These are phyloP conservation scores for Camponotus floridanus DNA, from an alignment of 1,140 invertebrate genomes.

Conservation along the genomic window DNA sequence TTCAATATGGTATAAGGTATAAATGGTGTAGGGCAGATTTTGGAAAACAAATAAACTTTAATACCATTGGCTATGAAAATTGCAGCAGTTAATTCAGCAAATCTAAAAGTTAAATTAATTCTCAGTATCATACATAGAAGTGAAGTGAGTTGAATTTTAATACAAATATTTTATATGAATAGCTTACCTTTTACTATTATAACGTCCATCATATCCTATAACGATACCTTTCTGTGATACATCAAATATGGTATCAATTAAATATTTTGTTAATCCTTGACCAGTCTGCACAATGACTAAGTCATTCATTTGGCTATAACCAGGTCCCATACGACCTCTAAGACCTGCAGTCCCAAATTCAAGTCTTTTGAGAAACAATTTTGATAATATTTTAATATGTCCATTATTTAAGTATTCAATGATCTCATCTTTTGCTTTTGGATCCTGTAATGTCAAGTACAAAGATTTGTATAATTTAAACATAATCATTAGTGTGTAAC, in stretches of 20 bases:
- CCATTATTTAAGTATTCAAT: slow-evolving; percentile 84
- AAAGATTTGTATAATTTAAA: slow-evolving; percentile 37
- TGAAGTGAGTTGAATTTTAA: background rate
- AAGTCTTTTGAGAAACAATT: slow-evolving; percentile 89
- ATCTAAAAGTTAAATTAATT: slow-evolving; percentile 88
- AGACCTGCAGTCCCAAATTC: slow-evolving; percentile 97
- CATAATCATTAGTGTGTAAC: slow-evolving; percentile 65
- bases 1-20: slow-evolving; percentile 93
- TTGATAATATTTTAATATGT: slow-evolving; percentile 86
- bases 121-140: background rate
- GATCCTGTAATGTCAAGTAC: slow-evolving; percentile 83
- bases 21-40: slow-evolving; percentile 96
- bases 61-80: slow-evolving; percentile 93
- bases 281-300: slow-evolving; percentile 98
- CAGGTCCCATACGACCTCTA: slow-evolving; percentile 96
- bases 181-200: slow-evolving; percentile 95
- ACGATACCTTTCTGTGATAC: slow-evolving; percentile 91
- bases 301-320: slow-evolving; percentile 98
- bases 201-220: slow-evolving; percentile 97
- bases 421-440: slow-evolving; percentile 86
- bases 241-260: slow-evolving; percentile 87
- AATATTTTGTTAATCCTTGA: slow-evolving; percentile 95
- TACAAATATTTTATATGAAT: background rate
- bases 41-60: slow-evolving; percentile 94
- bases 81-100: slow-evolving; percentile 95